These are phyloP conservation scores for Phalera bucephala DNA, from an alignment of 2,888 invertebrate genomes.

Conservation along the genomic window DNA sequence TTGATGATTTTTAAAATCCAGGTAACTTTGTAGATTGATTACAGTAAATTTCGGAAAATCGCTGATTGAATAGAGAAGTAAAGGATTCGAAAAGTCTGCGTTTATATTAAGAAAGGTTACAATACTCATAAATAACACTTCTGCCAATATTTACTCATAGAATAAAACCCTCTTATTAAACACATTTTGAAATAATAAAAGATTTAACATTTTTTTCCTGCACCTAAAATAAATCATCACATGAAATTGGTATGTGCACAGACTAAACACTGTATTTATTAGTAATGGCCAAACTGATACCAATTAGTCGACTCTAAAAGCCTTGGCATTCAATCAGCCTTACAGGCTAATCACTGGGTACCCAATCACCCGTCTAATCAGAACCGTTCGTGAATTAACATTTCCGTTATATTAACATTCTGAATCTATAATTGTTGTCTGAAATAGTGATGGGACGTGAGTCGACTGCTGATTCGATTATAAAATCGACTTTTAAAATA, in stretches of 20 bases:
- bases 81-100: no score
- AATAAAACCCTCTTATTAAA: no score
- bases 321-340: conserved; percentile 31
- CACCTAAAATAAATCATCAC: conserved; percentile 1
- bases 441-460: conserved; percentile 11
- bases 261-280: conserved; percentile 5
- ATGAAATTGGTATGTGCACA: conserved; percentile 5
- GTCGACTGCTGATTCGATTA: background rate
- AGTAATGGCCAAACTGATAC: conserved; percentile 17
- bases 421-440: conserved; percentile 39
- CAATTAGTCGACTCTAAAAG: conserved; percentile 27
- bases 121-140: no score
- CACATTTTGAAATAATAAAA: background rate
- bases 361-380: conserved; percentile 33
- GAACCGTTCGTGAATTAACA: conserved; percentile 33
- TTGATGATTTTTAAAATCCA: no score
- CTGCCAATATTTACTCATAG: no score
- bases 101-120: no score
- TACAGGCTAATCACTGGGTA: conserved; percentile 29
- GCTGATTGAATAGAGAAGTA: no score
- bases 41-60: no score
- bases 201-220: background rate
- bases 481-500: conserved; percentile 4
- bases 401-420: conserved; percentile 41
- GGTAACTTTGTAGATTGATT: no score